Conservation (phyloP, 35 echinoderm and acorn worm species). For the Eucidaris tribuloides region DNA sequence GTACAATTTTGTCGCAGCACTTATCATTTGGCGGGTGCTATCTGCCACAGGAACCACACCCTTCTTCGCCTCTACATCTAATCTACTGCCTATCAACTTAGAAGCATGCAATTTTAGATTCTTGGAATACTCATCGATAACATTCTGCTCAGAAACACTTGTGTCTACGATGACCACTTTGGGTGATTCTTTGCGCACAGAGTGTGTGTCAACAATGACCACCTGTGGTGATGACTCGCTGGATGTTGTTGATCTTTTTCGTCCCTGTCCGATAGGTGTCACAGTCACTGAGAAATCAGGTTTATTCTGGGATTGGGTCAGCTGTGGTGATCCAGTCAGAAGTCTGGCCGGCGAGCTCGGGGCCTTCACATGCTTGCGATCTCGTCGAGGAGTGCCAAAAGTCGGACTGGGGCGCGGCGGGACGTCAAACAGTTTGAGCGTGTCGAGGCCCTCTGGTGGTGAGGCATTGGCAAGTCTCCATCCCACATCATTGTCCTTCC, state of each 20-base stretch:
- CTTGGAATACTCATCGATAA: conserved; percentile 2
- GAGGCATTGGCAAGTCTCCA: conserved; percentile 48
- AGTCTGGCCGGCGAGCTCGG: conserved; percentile 59
- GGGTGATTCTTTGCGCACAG: background rate
- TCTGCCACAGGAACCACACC: background rate
- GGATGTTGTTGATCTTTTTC: background rate
- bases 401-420: background rate
- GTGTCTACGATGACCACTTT: conserved; percentile 43
- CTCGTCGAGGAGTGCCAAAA: background rate
- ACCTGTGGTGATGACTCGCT: conserved; percentile 1
- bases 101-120: conserved; percentile 1
- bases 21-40: background rate
- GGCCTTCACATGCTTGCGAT: conserved; percentile 28
- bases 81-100: background rate
- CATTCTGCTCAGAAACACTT: background rate
- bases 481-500: conserved; percentile 26
- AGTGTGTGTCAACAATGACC: conserved; percentile 1
- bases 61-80: conserved; percentile 3
- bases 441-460: conserved; percentile 33
- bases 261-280: background rate
- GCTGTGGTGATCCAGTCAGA: conserved; percentile 10
- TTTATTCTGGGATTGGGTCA: background rate
- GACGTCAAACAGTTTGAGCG: conserved; percentile 3
- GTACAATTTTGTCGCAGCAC: background rate
- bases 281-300: background rate